A percentile compares a stretch with the other conserved stretches of the same genome.
These are phyloP conservation scores for Drosophila demipolita DNA, from an alignment of 2,888 invertebrate genomes.

Conservation along the genomic window DNA sequence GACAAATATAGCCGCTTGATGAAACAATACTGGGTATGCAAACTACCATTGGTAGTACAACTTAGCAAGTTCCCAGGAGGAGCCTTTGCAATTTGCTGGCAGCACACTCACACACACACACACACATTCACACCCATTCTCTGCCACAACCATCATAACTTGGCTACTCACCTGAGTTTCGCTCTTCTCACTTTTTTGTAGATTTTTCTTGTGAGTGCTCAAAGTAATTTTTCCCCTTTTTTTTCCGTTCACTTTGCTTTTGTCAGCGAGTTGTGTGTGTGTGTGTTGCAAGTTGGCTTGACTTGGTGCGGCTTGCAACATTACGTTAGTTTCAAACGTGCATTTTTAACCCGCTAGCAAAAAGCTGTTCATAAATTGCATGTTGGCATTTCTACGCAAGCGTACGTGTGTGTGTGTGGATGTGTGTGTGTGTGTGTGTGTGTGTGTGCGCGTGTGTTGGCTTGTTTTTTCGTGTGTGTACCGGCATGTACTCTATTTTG, in stretches of 20 bases:
- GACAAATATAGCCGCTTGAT: background rate
- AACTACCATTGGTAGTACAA: slow-evolving; percentile 40
- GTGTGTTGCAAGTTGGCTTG: slow-evolving; percentile 36
- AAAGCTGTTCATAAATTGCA: slow-evolving; percentile 80
- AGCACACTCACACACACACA: background rate
- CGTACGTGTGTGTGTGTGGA: slow-evolving; percentile 12
- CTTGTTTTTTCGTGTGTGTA: slow-evolving; percentile 27
- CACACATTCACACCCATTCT: background rate
- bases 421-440: slow-evolving; percentile 16
- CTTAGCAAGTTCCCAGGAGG: slow-evolving; percentile 52
- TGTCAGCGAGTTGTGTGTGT: slow-evolving; percentile 34
- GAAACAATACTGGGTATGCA: slow-evolving; percentile 24
- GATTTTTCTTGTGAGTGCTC: slow-evolving; percentile 22
- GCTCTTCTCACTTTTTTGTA: slow-evolving; percentile 14
- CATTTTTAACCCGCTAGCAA: slow-evolving; percentile 75
- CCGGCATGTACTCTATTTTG: slow-evolving; percentile 73
- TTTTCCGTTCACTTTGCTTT: slow-evolving; percentile 32
- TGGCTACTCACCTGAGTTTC: slow-evolving; percentile 46
- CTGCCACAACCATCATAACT: slow-evolving; percentile 13
- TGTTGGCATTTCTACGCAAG: slow-evolving; percentile 69
- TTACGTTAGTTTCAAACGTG: slow-evolving; percentile 76
- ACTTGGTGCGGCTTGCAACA: slow-evolving; percentile 50
- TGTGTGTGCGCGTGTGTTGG: slow-evolving; percentile 27
- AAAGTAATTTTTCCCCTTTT: slow-evolving; percentile 17
- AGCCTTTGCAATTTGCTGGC: slow-evolving; percentile 58